phyloP scores from a whole-genome alignment of 2,888 invertebrate species.

The Phytoseiulus persimilis region DNA sequence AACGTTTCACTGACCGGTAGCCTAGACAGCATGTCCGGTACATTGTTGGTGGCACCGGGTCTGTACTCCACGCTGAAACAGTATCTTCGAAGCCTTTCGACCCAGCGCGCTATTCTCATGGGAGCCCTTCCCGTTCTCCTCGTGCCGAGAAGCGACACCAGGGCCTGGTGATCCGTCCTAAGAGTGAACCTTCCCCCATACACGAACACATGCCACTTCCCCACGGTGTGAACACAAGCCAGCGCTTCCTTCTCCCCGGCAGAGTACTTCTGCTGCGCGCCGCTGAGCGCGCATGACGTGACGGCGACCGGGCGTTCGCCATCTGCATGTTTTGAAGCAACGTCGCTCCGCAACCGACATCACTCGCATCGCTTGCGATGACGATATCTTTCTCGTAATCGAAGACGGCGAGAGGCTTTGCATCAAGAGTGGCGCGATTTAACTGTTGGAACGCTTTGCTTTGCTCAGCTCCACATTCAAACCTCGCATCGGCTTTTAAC shows the following conservation, averaged over 20 bases:
- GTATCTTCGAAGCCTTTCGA: not conserved
- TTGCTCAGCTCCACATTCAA: constrained; percentile 43
- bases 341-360: not conserved
- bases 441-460: constrained; percentile 43
- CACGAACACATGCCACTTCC: not conserved
- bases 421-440: not conserved
- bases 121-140: not conserved
- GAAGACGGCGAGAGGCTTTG: constrained; percentile 36
- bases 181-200: not conserved
- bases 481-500: constrained; percentile 41
- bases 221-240: not conserved
- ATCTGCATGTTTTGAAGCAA: not conserved
- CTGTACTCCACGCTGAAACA: not conserved
- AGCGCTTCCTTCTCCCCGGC: not conserved
- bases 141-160: not conserved
- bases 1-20: not conserved
- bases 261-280: not conserved
- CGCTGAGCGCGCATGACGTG: not conserved
- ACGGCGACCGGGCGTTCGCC: not conserved
- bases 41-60: not conserved
- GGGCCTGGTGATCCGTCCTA: not conserved
- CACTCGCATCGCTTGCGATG: not conserved
- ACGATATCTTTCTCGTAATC: not conserved
- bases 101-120: not conserved
- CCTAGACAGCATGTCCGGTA: not conserved